Conservation (phyloP, 1,140 invertebrate genomes). For the Euura lappo region DNA sequence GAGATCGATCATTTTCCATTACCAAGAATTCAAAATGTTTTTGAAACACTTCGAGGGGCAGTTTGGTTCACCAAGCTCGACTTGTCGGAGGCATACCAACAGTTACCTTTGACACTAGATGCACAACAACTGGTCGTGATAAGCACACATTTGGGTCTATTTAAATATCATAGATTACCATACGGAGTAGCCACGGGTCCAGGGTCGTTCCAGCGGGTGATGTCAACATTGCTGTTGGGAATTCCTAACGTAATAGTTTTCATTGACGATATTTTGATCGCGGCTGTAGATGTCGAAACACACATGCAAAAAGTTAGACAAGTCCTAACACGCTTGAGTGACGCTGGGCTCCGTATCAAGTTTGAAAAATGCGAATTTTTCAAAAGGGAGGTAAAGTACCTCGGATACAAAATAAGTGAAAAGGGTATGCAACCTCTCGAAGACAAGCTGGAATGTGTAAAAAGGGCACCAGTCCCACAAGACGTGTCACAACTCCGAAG, state of each 20-base stretch:
- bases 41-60: slow-evolving; percentile 43
- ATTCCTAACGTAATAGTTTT: slow-evolving; percentile 23
- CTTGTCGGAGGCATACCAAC: slow-evolving; percentile 53
- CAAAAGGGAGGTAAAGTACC: slow-evolving; percentile 35
- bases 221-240: slow-evolving; percentile 18
- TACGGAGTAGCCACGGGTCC: slow-evolving; percentile 21
- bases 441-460: not conserved
- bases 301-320: slow-evolving; percentile 4
- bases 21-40: slow-evolving; percentile 53
- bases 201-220: slow-evolving; percentile 24
- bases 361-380: slow-evolving; percentile 41
- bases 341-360: slow-evolving; percentile 8
- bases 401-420: slow-evolving; percentile 37
- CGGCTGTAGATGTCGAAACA: slow-evolving; percentile 14
- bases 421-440: slow-evolving; percentile 33
- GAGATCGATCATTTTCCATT: slow-evolving; percentile 52
- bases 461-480: not conserved
- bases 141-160: slow-evolving; percentile 33
- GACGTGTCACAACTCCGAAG: slow-evolving; percentile 32
- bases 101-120: slow-evolving; percentile 48
- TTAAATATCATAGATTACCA: slow-evolving; percentile 18
- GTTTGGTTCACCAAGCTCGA: slow-evolving; percentile 43
- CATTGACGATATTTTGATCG: slow-evolving; percentile 33
- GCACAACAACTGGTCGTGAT: slow-evolving; percentile 48
- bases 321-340: not conserved